A percentile compares a stretch with the other conserved stretches of the same genome.
Conservation (phyloP, 2,888 invertebrate species). For the Odontocerum albicorne region DNA sequence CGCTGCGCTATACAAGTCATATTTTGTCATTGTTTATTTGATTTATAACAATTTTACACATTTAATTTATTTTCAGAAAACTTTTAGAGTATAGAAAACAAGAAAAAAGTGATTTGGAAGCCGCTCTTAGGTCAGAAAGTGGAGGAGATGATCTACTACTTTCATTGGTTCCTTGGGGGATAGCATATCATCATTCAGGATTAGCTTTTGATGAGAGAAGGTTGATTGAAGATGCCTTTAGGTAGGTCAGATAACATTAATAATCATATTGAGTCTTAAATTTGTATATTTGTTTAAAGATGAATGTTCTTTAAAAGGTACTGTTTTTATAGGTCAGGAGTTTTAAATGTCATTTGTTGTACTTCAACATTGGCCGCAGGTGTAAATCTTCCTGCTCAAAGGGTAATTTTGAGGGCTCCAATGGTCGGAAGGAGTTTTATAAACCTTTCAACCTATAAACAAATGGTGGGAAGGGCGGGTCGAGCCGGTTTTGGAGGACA, state of each 20-base stretch:
- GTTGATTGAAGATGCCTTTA: constrained; percentile 81
- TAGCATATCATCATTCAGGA: constrained; percentile 94
- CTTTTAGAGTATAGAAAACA: constrained; percentile 56
- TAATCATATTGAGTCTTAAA: neutral
- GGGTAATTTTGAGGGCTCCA: constrained; percentile 86
- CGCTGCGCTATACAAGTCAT: too few species aligned
- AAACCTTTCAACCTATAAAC: constrained; percentile 80
- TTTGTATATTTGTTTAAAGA: neutral
- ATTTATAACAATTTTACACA: too few species aligned
- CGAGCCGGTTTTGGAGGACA: constrained; percentile 81
- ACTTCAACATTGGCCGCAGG: constrained; percentile 98
- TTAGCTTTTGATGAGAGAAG: constrained; percentile 84
- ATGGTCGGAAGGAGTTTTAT: constrained; percentile 76
- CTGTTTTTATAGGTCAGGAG: constrained; percentile 61
- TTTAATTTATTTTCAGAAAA: constrained; percentile 47
- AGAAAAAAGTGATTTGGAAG: constrained; percentile 63
- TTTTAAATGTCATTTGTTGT: constrained; percentile 87
- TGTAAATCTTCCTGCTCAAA: constrained; percentile 91
- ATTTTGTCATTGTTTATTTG: too few species aligned
- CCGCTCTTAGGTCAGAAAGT: constrained; percentile 67
- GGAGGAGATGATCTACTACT: constrained; percentile 45
- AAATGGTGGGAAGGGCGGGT: constrained; percentile 96
- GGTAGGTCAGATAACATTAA: constrained; percentile 39
- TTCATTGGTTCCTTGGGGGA: constrained; percentile 65
- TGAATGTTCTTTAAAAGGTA: too few species aligned